These are phyloP conservation scores for Thunnus maccoyii DNA, from an alignment of 2,113 vertebrate species.

Conservation along the genomic window DNA sequence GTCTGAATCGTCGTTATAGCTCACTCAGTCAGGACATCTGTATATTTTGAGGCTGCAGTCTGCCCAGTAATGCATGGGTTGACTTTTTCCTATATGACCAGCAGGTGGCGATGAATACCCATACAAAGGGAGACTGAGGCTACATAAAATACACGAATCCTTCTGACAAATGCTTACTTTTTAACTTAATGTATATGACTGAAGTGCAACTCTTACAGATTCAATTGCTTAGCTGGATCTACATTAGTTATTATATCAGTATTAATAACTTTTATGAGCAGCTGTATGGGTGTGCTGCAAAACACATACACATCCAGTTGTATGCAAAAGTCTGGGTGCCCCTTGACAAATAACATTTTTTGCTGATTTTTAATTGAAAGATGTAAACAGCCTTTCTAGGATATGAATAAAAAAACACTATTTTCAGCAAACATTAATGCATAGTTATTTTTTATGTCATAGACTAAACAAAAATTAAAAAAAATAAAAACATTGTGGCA, in stretches of 20 bases:
- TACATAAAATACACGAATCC: neutral
- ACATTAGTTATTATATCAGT: neutral
- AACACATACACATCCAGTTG: neutral
- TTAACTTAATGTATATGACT: neutral
- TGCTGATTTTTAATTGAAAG: too few relatives aligned
- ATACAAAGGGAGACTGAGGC: neutral
- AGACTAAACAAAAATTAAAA: too few relatives aligned
- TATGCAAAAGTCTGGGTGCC: too few relatives aligned
- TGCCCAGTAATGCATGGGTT: neutral
- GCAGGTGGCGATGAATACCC: slow-evolving; percentile 55
- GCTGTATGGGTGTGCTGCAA: neutral
- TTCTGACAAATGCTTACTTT: neutral
- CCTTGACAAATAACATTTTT: too few relatives aligned
- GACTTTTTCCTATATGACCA: slow-evolving; percentile 33
- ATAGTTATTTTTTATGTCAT: too few relatives aligned
- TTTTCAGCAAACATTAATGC: too few relatives aligned
- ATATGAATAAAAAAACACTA: too few relatives aligned
- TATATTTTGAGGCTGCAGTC: neutral
- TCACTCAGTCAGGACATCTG: neutral
- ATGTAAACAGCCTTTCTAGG: too few relatives aligned
- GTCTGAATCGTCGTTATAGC: neutral
- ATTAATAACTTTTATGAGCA: neutral
- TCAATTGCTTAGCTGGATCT: neutral
- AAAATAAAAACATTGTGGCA: too few relatives aligned
- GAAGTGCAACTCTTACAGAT: neutral